A percentile compares a stretch with the other conserved stretches of the same genome.
These are phyloP conservation scores for Brachypteracias leptosomus DNA, from an alignment of 2,113 vertebrate species.

Conservation along the genomic window DNA sequence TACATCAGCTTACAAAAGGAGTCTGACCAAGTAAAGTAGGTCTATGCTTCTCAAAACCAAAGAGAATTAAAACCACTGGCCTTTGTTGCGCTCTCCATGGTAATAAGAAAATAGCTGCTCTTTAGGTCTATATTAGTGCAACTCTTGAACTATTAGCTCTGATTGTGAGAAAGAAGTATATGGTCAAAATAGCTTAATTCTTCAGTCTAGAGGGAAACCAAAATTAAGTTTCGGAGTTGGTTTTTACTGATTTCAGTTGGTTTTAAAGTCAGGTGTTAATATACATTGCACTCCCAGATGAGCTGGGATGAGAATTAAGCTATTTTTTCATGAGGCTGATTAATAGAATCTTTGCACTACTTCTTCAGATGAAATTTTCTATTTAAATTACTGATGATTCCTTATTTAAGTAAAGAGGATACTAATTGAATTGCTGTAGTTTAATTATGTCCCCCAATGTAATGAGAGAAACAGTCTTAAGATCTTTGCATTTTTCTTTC, in stretches of 20 bases:
- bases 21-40: neutral
- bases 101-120: neutral
- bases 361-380: conserved; percentile 12
- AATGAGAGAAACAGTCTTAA: neutral
- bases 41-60: neutral
- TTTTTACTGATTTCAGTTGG: neutral
- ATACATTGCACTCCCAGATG: neutral
- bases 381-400: neutral
- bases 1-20: neutral
- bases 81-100: neutral
- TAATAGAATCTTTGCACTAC: neutral
- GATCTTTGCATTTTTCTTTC: neutral
- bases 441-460: neutral
- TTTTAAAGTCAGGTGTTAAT: neutral
- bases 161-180: neutral
- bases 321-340: neutral
- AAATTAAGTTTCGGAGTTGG: neutral
- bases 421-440: conserved; percentile 22
- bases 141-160: neutral
- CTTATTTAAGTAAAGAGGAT: conserved; percentile 21
- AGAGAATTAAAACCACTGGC: neutral
- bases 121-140: neutral
- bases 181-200: neutral
- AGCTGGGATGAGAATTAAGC: neutral
- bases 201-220: neutral